Conservation (phyloP, 2,888 invertebrate species). For the Pyrgus malvae region DNA sequence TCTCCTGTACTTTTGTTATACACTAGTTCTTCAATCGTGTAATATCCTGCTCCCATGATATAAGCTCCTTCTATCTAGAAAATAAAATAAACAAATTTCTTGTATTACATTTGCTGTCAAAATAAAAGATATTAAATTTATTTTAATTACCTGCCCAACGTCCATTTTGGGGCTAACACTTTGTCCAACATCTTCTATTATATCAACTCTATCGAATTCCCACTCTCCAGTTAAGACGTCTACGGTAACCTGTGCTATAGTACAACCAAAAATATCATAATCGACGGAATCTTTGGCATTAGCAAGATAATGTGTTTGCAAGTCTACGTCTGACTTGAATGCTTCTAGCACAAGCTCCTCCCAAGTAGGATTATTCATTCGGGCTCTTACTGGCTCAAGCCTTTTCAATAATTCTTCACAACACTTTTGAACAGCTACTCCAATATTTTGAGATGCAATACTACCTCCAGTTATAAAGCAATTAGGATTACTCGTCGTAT, state of each 20-base stretch:
- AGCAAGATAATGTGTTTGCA: constrained; percentile 77
- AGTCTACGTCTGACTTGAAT: constrained; percentile 65
- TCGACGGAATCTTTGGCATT: constrained; percentile 56
- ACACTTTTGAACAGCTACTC: constrained; percentile 42
- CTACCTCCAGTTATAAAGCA: constrained; percentile 84
- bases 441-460: constrained; percentile 50
- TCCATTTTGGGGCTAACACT: constrained; percentile 86
- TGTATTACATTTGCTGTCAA: too few species aligned
- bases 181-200: constrained; percentile 85
- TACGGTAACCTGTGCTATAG: constrained; percentile 85
- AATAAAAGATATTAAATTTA: too few species aligned
- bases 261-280: constrained; percentile 82
- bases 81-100: too few species aligned
- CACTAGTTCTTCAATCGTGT: constrained; percentile 83
- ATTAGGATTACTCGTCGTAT: constrained; percentile 84
- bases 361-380: constrained; percentile 77
- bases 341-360: constrained; percentile 76
- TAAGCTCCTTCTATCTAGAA: constrained; percentile 84
- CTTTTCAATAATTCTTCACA: constrained; percentile 45
- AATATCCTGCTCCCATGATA: constrained; percentile 85
- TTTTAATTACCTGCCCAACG: constrained; percentile 85
- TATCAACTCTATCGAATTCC: constrained; percentile 82
- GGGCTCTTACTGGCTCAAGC: constrained; percentile 63
- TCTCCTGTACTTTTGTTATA: constrained; percentile 81
- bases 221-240: constrained; percentile 88